These are phyloP conservation scores for Zosterops hypoxanthus DNA, from an alignment of 2,113 vertebrate genomes.

Conservation along the genomic window DNA sequence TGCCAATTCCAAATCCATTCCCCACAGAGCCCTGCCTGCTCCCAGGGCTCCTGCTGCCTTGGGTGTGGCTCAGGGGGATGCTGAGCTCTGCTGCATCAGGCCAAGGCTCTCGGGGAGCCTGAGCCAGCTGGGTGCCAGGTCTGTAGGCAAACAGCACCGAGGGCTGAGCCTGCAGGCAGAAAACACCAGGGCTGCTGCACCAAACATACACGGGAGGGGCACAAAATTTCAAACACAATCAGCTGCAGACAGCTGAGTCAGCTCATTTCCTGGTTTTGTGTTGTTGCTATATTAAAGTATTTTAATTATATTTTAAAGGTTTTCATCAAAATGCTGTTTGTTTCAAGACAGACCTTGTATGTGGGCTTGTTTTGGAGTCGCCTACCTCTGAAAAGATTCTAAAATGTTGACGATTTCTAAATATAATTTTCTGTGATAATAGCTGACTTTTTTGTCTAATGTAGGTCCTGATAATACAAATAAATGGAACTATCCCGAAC, in stretches of 20 bases:
- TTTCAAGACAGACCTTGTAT: background rate
- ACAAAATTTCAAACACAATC: background rate
- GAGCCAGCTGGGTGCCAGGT: rapidly evolving
- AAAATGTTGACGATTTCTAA: background rate
- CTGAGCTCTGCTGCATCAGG: background rate
- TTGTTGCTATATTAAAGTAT: background rate
- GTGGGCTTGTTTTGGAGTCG: background rate
- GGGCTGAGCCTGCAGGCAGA: background rate
- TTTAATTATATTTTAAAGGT: background rate
- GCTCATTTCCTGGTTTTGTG: background rate
- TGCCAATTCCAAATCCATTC: rapidly evolving
- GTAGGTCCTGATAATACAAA: slow-evolving; percentile 88
- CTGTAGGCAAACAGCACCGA: background rate
- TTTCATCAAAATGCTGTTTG: background rate
- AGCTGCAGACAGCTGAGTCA: background rate
- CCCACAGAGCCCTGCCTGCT: background rate
- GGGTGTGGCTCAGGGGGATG: rapidly evolving
- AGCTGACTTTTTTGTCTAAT: background rate
- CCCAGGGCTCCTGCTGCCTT: rapidly evolving
- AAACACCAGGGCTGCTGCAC: background rate
- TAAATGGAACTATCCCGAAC: slow-evolving; percentile 91
- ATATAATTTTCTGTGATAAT: background rate
- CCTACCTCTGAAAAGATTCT: background rate
- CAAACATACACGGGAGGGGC: background rate
- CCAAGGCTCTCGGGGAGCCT: background rate